Evolutionary conservation across 2,797 vertebrate species (phyloP), one percentile per base, ranked within the genome.

Genomic region (Anas bahamensis): DNA sequence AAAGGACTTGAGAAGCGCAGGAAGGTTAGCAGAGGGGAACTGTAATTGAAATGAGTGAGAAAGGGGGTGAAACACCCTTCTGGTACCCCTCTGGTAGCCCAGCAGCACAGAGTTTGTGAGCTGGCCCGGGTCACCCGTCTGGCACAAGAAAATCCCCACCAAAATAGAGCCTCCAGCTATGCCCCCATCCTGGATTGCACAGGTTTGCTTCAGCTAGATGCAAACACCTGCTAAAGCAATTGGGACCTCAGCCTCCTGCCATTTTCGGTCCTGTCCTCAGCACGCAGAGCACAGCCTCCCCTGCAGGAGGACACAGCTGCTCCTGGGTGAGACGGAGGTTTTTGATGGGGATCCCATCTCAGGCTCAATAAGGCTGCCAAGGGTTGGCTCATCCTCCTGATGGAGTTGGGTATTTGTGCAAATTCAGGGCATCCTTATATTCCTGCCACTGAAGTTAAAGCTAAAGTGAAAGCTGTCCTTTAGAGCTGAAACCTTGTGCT

Each of bases 181-280:
- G 52, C 4, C 7, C 18, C 8, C 2, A 2, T 4, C 17, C 31
- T 48, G 26, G 53, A 64, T 29, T 1, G 5, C 52, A 42, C 33
- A 29, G 33, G 23, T 46, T 68, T 82, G 55, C 39, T 80, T 41
- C 50, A n/a, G 23, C 21, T 12, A 35, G 76, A 6, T 81, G 56
- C 31, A 86, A 86, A 53, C 19, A 56, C 6, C 28, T 35, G 4
- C 31, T 70, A 60, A 82, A 79, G 22, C 7, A 68, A 41, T 29
- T 18, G 44, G 28, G 37, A 48, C 39, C 28, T 84, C 64, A 41
- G 0, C 2, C 35, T 64, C 0, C 0, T 52, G 35, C 35, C 33
- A 7, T 72, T 44, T 80, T 4, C 37, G 19, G 17, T 52, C 23
- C 53, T 37, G 50, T 12, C 41, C 76, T 42, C 16, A 26, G 4